Conservation (phyloP, 2,113 vertebrate species). For the Clarias batrachus region DNA sequence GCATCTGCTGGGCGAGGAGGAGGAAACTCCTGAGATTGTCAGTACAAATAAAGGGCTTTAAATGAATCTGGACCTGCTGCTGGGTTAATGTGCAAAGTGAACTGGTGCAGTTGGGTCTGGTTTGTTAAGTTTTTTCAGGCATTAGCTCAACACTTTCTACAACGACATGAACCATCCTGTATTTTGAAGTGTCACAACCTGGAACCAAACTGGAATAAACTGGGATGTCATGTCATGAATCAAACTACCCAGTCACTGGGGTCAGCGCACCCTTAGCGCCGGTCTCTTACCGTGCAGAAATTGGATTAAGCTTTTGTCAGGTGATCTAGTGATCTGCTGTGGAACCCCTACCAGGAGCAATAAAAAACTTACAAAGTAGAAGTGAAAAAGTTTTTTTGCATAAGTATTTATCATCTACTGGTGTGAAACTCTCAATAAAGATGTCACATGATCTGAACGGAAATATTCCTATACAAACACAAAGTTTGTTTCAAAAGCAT, state of each 20-base stretch:
- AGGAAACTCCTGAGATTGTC: conserved; percentile 6
- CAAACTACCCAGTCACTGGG: background rate
- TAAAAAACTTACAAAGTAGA: background rate
- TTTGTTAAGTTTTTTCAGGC: background rate
- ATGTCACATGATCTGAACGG: background rate
- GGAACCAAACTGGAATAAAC: background rate
- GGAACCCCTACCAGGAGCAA: no score
- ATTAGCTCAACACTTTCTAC: background rate
- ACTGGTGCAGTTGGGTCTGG: background rate
- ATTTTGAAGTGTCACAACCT: background rate
- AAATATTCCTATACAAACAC: background rate
- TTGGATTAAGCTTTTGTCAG: no score
- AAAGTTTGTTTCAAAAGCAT: background rate
- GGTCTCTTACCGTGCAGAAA: no score
- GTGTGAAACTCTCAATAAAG: background rate
- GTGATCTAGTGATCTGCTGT: no score
- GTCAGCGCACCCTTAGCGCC: no score
- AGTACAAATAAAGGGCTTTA: background rate
- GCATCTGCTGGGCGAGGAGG: background rate
- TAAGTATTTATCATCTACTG: background rate
- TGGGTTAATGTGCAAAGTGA: background rate
- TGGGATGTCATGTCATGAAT: background rate
- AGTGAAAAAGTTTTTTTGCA: background rate
- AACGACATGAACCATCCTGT: background rate
- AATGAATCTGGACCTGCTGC: background rate